These are phyloP conservation scores for Vidua chalybeata DNA, from an alignment of 2,113 vertebrate genomes.

Conservation along the genomic window DNA sequence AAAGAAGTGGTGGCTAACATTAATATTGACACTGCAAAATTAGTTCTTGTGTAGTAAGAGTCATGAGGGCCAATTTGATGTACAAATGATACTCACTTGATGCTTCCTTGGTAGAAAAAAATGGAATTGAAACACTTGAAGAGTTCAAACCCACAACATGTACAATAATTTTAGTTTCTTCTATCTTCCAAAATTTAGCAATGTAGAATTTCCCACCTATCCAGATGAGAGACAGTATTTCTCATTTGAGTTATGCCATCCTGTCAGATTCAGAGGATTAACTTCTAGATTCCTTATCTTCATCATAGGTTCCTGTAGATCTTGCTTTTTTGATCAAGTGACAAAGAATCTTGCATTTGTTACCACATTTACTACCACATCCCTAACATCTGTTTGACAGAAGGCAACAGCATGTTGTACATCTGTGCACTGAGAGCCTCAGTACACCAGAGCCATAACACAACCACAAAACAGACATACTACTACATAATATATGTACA, in stretches of 20 bases:
- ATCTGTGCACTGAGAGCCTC: not conserved
- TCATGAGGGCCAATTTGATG: not conserved
- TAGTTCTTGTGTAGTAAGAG: not conserved
- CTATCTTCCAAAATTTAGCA: not conserved
- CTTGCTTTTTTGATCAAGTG: not conserved
- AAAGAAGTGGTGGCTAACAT: not conserved
- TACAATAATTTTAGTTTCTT: not conserved
- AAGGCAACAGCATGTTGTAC: not conserved
- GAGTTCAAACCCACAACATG: not conserved
- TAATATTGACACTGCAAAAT: not conserved
- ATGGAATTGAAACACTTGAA: not conserved
- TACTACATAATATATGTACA: not conserved
- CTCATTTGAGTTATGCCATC: not conserved
- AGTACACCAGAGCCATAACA: not conserved
- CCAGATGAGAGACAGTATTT: not conserved
- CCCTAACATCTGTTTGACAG: slow-evolving; percentile 37
- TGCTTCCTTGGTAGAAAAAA: not conserved
- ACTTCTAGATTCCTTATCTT: not conserved
- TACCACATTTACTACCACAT: not conserved
- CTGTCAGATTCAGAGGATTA: not conserved
- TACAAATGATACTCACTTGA: not conserved
- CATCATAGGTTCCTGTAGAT: not conserved
- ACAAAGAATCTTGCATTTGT: not conserved
- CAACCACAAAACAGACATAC: not conserved
- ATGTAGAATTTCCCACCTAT: not conserved